These are phyloP conservation scores for Tetragnatha montana DNA, from an alignment of 2,888 invertebrate species.

Conservation along the genomic window DNA sequence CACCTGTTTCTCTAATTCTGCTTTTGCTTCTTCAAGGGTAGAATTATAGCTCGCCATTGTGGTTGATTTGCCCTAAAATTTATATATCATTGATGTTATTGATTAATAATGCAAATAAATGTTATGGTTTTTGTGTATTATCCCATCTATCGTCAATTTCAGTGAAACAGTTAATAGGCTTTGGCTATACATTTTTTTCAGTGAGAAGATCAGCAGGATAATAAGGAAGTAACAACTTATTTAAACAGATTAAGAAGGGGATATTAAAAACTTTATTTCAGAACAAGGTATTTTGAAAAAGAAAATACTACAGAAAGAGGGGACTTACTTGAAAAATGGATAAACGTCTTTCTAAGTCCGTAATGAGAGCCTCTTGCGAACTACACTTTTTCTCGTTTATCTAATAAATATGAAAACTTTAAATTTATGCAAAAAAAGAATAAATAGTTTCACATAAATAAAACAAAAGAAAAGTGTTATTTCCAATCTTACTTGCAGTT, in stretches of 20 bases:
- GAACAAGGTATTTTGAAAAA: background rate
- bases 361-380: constrained; percentile 47
- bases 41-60: constrained; percentile 59
- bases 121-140: too few species aligned
- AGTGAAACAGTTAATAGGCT: too few species aligned
- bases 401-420: constrained; percentile 13
- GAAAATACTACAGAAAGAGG: background rate
- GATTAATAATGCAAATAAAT: too few species aligned
- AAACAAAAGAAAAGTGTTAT: background rate
- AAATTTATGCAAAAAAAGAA: background rate
- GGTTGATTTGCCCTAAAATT: constrained; percentile 31
- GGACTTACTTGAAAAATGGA: constrained; percentile 57
- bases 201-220: too few species aligned
- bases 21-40: constrained; percentile 46
- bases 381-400: constrained; percentile 30
- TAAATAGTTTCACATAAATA: background rate
- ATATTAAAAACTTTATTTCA: background rate
- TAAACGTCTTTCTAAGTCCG: constrained; percentile 55
- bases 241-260: too few species aligned
- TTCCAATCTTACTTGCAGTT: constrained; percentile 26
- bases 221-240: too few species aligned
- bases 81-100: too few species aligned
- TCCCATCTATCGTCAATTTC: too few species aligned
- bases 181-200: too few species aligned
- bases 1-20: constrained; percentile 40